Conservation (phyloP, 1,140 invertebrate species). For the Platyura marginata region DNA sequence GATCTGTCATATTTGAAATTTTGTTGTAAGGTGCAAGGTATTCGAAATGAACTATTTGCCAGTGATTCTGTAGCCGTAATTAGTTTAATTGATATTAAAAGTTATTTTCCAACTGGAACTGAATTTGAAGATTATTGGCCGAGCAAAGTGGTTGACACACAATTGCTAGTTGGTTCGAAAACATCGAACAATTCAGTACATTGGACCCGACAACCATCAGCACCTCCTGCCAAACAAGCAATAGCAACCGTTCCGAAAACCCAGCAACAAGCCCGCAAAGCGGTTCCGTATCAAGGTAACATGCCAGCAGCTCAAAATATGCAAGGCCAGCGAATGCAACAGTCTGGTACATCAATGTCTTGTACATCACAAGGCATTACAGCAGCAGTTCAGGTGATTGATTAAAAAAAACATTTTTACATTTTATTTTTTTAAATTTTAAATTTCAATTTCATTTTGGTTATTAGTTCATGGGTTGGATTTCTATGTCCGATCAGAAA, state of each 20-base stretch:
- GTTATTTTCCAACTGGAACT: constrained; percentile 74
- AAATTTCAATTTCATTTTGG: no score
- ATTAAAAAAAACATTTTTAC: no score
- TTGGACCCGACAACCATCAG: constrained; percentile 37
- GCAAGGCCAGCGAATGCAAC: no score
- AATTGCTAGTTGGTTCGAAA: constrained; percentile 40
- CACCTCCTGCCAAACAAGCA: constrained; percentile 15
- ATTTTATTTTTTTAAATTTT: no score
- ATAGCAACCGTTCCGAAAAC: neutral
- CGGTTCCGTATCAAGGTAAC: no score
- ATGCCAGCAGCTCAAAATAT: neutral
- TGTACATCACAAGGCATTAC: neutral
- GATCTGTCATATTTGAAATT: constrained; percentile 83
- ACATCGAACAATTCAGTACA: constrained; percentile 33
- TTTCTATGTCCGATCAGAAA: no score
- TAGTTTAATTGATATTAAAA: constrained; percentile 73
- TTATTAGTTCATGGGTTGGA: no score
- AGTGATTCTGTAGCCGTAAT: constrained; percentile 78
- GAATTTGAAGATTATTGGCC: constrained; percentile 81
- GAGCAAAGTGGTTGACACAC: constrained; percentile 60
- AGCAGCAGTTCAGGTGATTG: constrained; percentile 26
- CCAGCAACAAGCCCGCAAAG: neutral
- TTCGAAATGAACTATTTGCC: constrained; percentile 75
- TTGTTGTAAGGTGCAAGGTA: constrained; percentile 85
- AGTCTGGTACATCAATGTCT: no score